Percentiles rank a stretch among this genome's conserved stretches.
phyloP scores from a whole-genome alignment of 2,888 invertebrate genomes.

The Coenonympha glycerion region DNA sequence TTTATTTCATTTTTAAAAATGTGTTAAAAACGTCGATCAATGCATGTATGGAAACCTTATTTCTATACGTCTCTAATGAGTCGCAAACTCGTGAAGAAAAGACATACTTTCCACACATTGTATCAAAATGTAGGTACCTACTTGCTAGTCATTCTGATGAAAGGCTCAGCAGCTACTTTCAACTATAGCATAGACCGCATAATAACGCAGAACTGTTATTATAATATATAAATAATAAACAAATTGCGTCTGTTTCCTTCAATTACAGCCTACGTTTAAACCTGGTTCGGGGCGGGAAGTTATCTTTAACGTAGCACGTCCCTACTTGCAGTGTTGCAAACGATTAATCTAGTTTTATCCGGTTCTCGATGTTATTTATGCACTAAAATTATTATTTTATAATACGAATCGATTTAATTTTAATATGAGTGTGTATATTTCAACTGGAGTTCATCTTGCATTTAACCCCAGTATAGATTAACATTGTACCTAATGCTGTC shows the following conservation, averaged over 20 bases:
- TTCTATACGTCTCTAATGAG: too few relatives aligned
- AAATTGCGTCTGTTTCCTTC: conserved; percentile 51
- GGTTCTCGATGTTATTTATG: conserved; percentile 26
- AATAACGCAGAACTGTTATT: conserved; percentile 39
- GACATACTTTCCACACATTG: too few relatives aligned
- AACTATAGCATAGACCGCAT: not conserved
- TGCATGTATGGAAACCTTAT: too few relatives aligned
- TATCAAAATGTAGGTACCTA: not conserved
- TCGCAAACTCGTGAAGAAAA: too few relatives aligned
- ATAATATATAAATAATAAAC: conserved; percentile 63
- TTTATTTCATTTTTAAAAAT: too few relatives aligned
- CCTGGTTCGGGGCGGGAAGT: conserved; percentile 27
- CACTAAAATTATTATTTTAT: conserved; percentile 20
- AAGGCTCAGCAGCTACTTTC: not conserved
- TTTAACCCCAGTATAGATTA: too few relatives aligned
- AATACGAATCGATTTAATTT: conserved; percentile 9
- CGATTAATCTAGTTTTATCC: conserved; percentile 27
- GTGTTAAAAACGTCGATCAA: too few relatives aligned
- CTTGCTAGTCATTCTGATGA: not conserved
- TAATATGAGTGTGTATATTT: not conserved
- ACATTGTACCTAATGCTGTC: too few relatives aligned
- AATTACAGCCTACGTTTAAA: conserved; percentile 36
- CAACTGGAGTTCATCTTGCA: too few relatives aligned
- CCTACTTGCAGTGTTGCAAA: conserved; percentile 29
- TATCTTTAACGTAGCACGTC: conserved; percentile 27